These are phyloP conservation scores for Ianthella basta DNA, from an alignment of 37 sponge, comb jelly and placozoan species.

Conservation along the genomic window DNA sequence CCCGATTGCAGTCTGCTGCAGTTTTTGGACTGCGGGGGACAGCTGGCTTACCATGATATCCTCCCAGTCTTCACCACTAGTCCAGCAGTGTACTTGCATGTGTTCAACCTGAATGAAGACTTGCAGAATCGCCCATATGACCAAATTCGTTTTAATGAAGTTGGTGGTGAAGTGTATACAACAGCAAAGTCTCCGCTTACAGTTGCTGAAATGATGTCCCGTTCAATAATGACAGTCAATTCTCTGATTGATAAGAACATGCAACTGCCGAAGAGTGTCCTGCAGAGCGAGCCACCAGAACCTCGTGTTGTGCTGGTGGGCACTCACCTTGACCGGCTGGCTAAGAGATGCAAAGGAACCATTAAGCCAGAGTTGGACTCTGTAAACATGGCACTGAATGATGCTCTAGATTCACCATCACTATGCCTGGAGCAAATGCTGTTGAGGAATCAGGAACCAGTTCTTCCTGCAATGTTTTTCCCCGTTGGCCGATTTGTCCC, in stretches of 20 bases:
- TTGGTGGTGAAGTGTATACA: not conserved
- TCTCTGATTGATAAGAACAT: not conserved
- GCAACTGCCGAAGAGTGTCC: not conserved
- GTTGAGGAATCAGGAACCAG: no score
- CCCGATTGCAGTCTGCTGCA: not conserved
- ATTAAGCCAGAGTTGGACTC: not conserved
- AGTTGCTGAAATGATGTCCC: not conserved
- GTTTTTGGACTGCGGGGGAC: slow-evolving; percentile 6
- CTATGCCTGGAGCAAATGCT: no score
- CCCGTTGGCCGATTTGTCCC: no score
- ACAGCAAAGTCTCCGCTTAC: not conserved
- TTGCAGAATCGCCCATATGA: not conserved
- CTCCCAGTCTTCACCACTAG: slow-evolving; percentile 6
- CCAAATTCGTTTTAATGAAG: not conserved
- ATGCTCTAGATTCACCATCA: no score
- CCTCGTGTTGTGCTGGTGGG: not conserved
- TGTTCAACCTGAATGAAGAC: not conserved
- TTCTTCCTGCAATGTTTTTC: no score
- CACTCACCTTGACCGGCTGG: not conserved
- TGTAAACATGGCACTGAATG: no score
- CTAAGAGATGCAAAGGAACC: not conserved
- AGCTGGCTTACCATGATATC: not conserved
- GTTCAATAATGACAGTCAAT: not conserved
- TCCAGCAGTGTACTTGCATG: not conserved
- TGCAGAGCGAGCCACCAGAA: not conserved